Evolutionary conservation across 1,140 invertebrate species (phyloP).

Genomic region (Samia ricini): DNA sequence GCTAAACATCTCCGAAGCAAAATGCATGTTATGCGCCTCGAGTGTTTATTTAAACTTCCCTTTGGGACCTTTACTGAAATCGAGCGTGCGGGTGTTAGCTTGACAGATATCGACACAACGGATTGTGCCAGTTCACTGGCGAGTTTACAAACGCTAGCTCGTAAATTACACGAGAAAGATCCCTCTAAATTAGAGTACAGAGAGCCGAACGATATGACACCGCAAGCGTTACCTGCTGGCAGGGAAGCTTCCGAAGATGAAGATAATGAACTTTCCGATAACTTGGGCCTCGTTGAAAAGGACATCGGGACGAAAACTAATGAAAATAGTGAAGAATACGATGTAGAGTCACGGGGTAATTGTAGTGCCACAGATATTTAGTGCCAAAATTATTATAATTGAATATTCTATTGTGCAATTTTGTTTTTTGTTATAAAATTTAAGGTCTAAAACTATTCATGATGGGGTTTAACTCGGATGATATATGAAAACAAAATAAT

Average conservation of each 20-base stretch:
- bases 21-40: constrained; percentile 97
- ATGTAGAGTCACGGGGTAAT: constrained; percentile 67
- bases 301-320: constrained; percentile 65
- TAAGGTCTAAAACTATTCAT: constrained; percentile 65
- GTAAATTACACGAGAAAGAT: constrained; percentile 90
- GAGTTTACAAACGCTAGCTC: constrained; percentile 87
- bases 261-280: constrained; percentile 50
- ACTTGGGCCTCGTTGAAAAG: constrained; percentile 53
- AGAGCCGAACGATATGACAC: constrained; percentile 59
- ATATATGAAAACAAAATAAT: constrained; percentile 69
- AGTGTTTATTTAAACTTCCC: constrained; percentile 94
- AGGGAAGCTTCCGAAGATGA: constrained; percentile 71
- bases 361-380: constrained; percentile 79
- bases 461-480: constrained; percentile 58
- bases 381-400: constrained; percentile 78
- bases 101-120: constrained; percentile 95
- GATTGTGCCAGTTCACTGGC: constrained; percentile 95
- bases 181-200: constrained; percentile 84
- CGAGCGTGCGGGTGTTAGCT: constrained; percentile 91
- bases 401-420: constrained; percentile 77
- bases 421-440: constrained; percentile 72
- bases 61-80: constrained; percentile 98
- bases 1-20: constrained; percentile 98
- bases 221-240: constrained; percentile 34
- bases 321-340: constrained; percentile 63